Evolutionary conservation across 2,888 invertebrate genomes (phyloP).

Genomic region (Melanophora roralis): DNA sequence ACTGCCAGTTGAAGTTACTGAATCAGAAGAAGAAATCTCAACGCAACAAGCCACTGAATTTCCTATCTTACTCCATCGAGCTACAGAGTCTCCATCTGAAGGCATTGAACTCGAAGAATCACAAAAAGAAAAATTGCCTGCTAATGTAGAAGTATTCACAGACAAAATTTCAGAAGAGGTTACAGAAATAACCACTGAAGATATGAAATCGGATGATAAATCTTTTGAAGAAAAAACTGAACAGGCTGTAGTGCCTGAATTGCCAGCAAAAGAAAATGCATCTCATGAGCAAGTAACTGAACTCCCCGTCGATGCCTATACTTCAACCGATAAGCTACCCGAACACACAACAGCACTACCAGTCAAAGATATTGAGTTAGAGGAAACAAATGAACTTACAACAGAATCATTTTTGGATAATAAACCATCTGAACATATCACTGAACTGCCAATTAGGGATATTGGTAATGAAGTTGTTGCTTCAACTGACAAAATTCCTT

Average conservation of each 20-base stretch:
- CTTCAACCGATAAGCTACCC: constrained; percentile 4
- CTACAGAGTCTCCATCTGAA: neutral
- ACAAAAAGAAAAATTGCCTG: constrained; percentile 33
- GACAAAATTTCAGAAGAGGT: constrained; percentile 36
- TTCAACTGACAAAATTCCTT: constrained; percentile 36
- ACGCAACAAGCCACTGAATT: neutral
- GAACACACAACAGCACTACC: constrained; percentile 16
- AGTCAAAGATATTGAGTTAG: neutral
- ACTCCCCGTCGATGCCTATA: neutral
- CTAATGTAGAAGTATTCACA: constrained; percentile 24
- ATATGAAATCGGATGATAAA: neutral
- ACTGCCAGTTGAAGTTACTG: neutral
- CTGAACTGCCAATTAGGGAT: constrained; percentile 26
- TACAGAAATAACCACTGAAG: constrained; percentile 16
- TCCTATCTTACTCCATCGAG: constrained; percentile 10
- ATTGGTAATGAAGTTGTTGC: constrained; percentile 16
- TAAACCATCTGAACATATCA: constrained; percentile 27
- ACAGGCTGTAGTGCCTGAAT: neutral
- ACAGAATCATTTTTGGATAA: constrained; percentile 27
- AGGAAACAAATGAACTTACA: constrained; percentile 33
- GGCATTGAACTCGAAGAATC: neutral
- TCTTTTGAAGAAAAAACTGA: neutral
- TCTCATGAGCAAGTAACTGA: neutral
- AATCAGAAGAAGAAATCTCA: neutral
- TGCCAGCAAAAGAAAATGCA: neutral